Conservation (phyloP, 2,113 vertebrate genomes). For the Scartelaos histophorus region DNA sequence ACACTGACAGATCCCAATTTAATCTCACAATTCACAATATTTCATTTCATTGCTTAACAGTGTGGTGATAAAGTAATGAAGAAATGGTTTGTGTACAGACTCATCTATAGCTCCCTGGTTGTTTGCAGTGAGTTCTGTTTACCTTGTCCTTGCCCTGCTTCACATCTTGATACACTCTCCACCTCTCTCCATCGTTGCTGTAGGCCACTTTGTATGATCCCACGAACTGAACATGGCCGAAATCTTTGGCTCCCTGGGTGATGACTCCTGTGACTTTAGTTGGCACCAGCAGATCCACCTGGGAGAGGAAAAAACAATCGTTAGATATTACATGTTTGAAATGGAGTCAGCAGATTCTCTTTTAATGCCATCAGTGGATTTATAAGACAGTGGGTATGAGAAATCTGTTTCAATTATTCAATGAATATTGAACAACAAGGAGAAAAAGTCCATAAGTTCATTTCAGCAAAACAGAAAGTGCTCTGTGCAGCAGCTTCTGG, state of each 20-base stretch:
- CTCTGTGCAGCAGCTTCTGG: slow-evolving; percentile 64
- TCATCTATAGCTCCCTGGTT: not conserved
- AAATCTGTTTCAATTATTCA: slow-evolving; percentile 73
- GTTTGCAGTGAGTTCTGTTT: slow-evolving; percentile 43
- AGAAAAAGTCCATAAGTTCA: slow-evolving; percentile 52
- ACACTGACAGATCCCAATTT: too few species aligned
- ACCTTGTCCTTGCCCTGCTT: slow-evolving; percentile 98
- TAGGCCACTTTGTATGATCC: slow-evolving; percentile 97
- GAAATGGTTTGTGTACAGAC: too few species aligned
- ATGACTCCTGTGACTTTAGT: slow-evolving; percentile 97
- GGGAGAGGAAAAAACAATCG: slow-evolving; percentile 26
- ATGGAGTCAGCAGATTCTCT: slow-evolving; percentile 45
- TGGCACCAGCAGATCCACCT: slow-evolving; percentile 91
- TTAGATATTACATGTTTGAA: slow-evolving; percentile 19
- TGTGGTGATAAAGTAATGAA: not conserved
- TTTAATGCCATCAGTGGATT: slow-evolving; percentile 45
- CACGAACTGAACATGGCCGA: slow-evolving; percentile 96
- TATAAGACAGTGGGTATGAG: slow-evolving; percentile 53
- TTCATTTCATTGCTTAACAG: not conserved
- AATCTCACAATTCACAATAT: too few species aligned
- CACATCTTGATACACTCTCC: slow-evolving; percentile 93
- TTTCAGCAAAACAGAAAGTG: slow-evolving; percentile 68
- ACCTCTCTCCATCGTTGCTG: slow-evolving; percentile 91
- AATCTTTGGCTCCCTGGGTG: slow-evolving; percentile 98
- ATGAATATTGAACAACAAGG: slow-evolving; percentile 69